These are phyloP conservation scores for Amblyjoppa proteus DNA, from an alignment of 2,888 invertebrate species.

Conservation along the genomic window DNA sequence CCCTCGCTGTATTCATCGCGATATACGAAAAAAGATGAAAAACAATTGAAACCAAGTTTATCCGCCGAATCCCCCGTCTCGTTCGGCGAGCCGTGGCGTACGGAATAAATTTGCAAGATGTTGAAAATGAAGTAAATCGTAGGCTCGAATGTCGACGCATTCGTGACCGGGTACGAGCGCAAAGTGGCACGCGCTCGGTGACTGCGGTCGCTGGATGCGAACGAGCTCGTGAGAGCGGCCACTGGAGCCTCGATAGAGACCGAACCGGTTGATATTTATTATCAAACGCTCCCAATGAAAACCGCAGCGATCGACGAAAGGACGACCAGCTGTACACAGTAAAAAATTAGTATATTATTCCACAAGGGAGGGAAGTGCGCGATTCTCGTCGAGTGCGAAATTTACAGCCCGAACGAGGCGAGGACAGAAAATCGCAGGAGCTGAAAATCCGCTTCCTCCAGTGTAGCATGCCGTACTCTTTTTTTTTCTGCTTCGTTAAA, in stretches of 20 bases:
- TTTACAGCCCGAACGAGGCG: too few relatives aligned
- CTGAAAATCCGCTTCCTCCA: too few relatives aligned
- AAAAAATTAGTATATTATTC: too few relatives aligned
- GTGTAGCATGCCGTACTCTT: too few relatives aligned
- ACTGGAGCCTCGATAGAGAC: neutral
- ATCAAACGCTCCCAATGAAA: conserved; percentile 43
- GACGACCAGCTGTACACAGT: neutral
- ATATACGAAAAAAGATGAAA: neutral
- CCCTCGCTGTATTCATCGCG: neutral
- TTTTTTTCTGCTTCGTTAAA: too few relatives aligned
- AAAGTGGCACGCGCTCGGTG: conserved; percentile 54
- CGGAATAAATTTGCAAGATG: neutral
- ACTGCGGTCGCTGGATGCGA: conserved; percentile 35
- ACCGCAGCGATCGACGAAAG: conserved; percentile 3
- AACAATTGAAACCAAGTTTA: neutral
- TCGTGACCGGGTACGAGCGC: conserved; percentile 24
- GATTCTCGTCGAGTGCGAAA: too few relatives aligned
- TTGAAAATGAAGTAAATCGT: conserved; percentile 27
- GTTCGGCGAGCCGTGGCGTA: neutral
- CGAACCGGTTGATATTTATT: conserved; percentile 57
- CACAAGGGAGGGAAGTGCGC: too few relatives aligned
- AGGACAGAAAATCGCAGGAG: too few relatives aligned
- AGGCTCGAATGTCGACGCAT: conserved; percentile 25
- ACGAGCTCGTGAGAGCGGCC: conserved; percentile 26
- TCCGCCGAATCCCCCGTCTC: neutral